phyloP scores from a whole-genome alignment of 2,888 invertebrate species.

The Papilio demoleus region DNA sequence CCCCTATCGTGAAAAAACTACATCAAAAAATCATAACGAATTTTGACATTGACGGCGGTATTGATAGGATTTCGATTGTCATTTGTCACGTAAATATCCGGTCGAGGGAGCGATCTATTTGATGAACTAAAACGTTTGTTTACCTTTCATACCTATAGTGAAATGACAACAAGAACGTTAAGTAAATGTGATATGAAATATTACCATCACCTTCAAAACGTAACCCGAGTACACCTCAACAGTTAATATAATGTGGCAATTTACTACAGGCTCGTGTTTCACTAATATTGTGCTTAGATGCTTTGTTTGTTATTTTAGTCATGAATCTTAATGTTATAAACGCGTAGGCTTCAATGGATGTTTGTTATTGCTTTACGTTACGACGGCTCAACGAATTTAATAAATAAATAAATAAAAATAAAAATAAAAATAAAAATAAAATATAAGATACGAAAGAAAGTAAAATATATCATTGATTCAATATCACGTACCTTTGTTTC shows the following conservation, averaged over 20 bases:
- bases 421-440: no score
- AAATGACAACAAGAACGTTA: constrained; percentile 50
- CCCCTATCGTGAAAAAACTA: no score
- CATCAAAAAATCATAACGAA: no score
- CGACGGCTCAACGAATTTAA: no score
- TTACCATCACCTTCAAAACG: constrained; percentile 40
- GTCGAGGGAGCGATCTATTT: no score
- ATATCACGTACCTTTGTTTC: constrained; percentile 32
- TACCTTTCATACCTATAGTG: neutral
- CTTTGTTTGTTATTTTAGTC: constrained; percentile 58
- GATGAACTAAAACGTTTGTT: no score
- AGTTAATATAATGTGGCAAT: constrained; percentile 57
- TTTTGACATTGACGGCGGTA: no score
- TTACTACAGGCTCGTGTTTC: constrained; percentile 52
- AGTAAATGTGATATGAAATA: constrained; percentile 49
- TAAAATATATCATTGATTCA: constrained; percentile 31
- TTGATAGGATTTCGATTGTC: no score
- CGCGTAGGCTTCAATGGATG: no score
- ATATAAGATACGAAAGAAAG: neutral
- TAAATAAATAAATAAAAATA: no score
- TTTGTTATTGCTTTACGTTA: no score
- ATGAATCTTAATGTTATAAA: constrained; percentile 57
- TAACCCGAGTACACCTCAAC: constrained; percentile 45
- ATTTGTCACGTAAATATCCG: no score
- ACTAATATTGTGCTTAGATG: constrained; percentile 52